A percentile compares a stretch with the other conserved stretches of the same genome.
Evolutionary conservation across 1,140 invertebrate genomes (phyloP).

Genomic region (Bombyx mori): ASM3026992v2 NC_085117.1:13209501-13210000

Average conservation of each 20-base stretch:
- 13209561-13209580: conserved; percentile 82
- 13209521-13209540: conserved; percentile 84
- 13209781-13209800: conserved; percentile 56
- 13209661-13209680: conserved; percentile 19
- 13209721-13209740: conserved; percentile 58
- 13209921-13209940: conserved; percentile 65
- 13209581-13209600: conserved; percentile 76
- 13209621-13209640: conserved; percentile 29
- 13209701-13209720: conserved; percentile 50
- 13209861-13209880: conserved; percentile 65
- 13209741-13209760: conserved; percentile 65
- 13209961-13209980: conserved; percentile 63
- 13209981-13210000: conserved; percentile 70
- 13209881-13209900: conserved; percentile 51
- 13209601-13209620: conserved; percentile 64
- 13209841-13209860: conserved; percentile 65
- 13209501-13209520: conserved; percentile 94
- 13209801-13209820: conserved; percentile 40
- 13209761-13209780: conserved; percentile 64
- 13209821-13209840: conserved; percentile 71
- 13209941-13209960: conserved; percentile 60
- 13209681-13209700: conserved; percentile 51
- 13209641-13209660: conserved; percentile 51
- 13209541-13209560: conserved; percentile 90
- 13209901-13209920: conserved; percentile 72